Evolutionary conservation across 2,797 vertebrate genomes (phyloP).

Genomic region (Chiroxiphia lanceolata): DNA sequence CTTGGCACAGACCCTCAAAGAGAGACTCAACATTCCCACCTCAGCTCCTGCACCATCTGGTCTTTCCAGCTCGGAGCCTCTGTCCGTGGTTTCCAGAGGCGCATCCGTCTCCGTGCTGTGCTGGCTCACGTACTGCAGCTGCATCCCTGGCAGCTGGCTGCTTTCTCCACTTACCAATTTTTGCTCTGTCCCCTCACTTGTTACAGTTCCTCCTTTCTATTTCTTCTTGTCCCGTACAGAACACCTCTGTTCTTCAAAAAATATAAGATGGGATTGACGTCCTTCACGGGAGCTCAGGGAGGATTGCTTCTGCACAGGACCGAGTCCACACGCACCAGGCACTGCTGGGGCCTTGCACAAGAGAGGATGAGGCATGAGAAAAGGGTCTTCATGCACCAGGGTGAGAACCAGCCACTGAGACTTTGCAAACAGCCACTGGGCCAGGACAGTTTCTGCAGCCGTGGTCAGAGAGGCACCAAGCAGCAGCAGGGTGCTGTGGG

Average conservation of each 20-base stretch:
- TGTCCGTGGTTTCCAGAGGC: background rate
- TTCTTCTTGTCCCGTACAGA: background rate
- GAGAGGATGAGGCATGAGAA: background rate
- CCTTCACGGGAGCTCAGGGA: background rate
- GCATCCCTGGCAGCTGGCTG: background rate
- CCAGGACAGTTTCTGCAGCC: background rate
- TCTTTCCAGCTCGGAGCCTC: background rate
- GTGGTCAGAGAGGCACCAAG: background rate
- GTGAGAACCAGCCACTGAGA: background rate
- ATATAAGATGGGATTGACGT: accelerated
- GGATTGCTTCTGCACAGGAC: background rate
- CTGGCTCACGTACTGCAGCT: background rate
- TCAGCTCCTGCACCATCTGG: conserved; percentile 32
- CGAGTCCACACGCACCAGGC: background rate
- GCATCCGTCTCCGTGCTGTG: background rate
- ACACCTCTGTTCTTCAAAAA: background rate
- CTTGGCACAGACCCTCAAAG: background rate
- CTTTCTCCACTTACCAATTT: background rate
- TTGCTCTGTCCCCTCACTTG: background rate
- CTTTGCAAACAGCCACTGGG: background rate
- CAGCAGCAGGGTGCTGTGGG: accelerated
- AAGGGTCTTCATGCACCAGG: accelerated
- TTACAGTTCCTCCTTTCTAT: background rate
- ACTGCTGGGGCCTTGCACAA: background rate
- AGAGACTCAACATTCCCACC: background rate